Evolutionary conservation across 1,140 invertebrate genomes (phyloP).

Genomic region (Antheraea mylitta): DNA sequence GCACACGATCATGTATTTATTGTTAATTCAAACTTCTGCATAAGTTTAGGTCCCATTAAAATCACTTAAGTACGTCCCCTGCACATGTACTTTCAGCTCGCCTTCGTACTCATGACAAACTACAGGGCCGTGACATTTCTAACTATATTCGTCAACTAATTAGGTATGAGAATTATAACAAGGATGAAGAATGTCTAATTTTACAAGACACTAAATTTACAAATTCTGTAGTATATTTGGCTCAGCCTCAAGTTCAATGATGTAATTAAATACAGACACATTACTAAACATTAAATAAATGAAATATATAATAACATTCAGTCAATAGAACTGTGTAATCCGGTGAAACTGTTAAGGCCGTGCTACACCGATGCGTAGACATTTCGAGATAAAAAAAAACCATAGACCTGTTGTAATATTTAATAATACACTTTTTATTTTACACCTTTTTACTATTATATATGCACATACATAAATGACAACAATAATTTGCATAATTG

Average conservation of each 20-base stretch:
- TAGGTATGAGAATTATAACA: conserved; percentile 22
- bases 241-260: neutral
- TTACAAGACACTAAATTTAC: neutral
- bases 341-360: no score
- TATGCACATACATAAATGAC: no score
- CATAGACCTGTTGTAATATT: neutral
- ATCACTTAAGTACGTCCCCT: neutral
- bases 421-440: neutral
- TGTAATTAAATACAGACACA: neutral
- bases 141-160: conserved; percentile 32
- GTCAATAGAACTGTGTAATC: no score
- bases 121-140: conserved; percentile 41
- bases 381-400: no score
- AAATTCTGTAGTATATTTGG: neutral
- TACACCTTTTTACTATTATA: no score
- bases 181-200: conserved; percentile 19
- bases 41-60: neutral
- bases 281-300: neutral
- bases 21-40: neutral
- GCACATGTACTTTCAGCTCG: conserved; percentile 1
- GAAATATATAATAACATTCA: no score
- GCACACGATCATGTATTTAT: no score
- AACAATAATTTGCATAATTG: no score
- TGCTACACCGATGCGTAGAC: no score
- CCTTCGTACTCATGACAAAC: conserved; percentile 25